Percentiles rank a stretch among this genome's conserved stretches.
phyloP scores from a whole-genome alignment of 1,140 invertebrate genomes.

The Triops longicaudatus region DNA sequence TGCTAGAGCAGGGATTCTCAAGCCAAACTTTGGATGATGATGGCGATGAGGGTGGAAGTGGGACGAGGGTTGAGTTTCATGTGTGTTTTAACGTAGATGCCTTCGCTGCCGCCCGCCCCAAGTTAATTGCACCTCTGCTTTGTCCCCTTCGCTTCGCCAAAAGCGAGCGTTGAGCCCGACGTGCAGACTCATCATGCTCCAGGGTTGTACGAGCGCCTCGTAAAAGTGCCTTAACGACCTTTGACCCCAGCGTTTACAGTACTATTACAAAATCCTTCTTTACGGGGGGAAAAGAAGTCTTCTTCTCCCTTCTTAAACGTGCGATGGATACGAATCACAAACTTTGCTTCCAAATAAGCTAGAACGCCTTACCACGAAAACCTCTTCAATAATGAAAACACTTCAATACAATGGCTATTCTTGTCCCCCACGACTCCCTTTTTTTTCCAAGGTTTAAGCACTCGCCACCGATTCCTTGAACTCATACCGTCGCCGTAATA shows the following conservation, averaged over 20 bases:
- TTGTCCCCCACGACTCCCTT: no score
- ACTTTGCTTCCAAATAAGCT: neutral
- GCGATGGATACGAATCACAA: neutral
- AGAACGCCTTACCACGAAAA: neutral
- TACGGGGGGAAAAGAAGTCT: neutral
- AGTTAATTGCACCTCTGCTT: neutral
- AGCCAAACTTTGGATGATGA: neutral
- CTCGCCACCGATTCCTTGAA: no score
- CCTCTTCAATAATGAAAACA: neutral
- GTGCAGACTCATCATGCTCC: constrained; percentile 10
- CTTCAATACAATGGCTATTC: no score
- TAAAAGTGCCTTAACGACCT: constrained; percentile 12
- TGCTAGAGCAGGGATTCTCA: neutral
- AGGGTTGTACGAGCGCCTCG: constrained; percentile 4
- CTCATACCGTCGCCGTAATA: no score
- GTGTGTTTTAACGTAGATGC: neutral
- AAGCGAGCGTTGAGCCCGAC: neutral
- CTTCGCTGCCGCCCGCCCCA: neutral
- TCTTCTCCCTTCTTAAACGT: neutral
- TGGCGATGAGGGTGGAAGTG: neutral
- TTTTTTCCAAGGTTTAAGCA: no score
- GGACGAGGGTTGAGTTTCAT: neutral
- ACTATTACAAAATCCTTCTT: neutral
- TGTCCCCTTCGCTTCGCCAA: neutral
- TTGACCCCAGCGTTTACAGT: constrained; percentile 6